Evolutionary conservation across 2,113 vertebrate genomes (phyloP), one percentile per base, ranked within the genome.

Genomic region (Andinoacara biseriatus): DNA sequence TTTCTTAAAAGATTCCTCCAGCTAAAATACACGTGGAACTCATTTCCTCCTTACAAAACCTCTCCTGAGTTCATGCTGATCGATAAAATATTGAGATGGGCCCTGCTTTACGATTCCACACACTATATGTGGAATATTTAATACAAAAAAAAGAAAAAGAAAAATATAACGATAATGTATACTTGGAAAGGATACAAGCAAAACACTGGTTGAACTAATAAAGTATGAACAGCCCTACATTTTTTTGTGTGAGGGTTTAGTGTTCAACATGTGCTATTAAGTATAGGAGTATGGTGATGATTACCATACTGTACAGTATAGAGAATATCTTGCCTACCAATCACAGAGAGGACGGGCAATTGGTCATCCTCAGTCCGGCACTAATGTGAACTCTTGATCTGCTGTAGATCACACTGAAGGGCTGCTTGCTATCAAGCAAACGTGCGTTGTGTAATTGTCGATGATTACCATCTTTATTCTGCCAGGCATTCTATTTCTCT

Each of bases 401-500:
- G 83, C 78, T 86, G 85, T 86, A 86, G 89, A 93, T 90, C 87
- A 93, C 89, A 92, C 82, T 35, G 82, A 90, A 87, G 85, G 85
- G 91, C 92, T 74, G 84, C 84, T 67, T n/a, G 38, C 62, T 18
- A 90, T 87, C 87, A 85, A 86, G 88, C 80, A 86, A 89, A 90
- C 90, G 84, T 87, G 86, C 78, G 87, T 90, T 90, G 91, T 94
- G 93, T 95, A 94, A 95, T 94, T 94, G 95, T 95, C 93, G 95
- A 93, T 91, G 93, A 95, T 95, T 95, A 94, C 87, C 86, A 84
- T 90, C 90, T 92, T 94, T 94, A 93, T 87, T 87, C 88, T 86
- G 85, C 90, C 80, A 87, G 79, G 81, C 83, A 57, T 87, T 86
- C 78, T 76, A 60, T 81, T 74, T 89, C 76, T 78, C 81, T 79